These are phyloP conservation scores for Heliangelus exortis DNA, from an alignment of 2,797 vertebrate genomes.

Conservation along the genomic window DNA sequence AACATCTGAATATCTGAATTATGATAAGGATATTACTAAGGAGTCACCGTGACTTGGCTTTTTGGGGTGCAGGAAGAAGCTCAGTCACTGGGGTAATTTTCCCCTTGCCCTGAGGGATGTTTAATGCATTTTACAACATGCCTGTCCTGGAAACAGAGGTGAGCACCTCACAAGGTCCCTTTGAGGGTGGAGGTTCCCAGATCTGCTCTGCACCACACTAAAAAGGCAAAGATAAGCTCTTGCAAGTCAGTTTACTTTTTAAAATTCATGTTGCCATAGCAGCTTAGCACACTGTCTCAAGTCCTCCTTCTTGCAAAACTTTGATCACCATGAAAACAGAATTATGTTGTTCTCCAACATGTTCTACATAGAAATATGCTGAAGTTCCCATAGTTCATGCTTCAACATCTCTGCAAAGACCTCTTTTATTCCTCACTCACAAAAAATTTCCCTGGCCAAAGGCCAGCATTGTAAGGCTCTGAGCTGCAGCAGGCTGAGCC, in stretches of 20 bases:
- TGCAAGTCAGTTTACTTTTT: slow-evolving; percentile 69
- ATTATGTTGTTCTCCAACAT: slow-evolving; percentile 65
- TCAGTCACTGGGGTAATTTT: accelerated
- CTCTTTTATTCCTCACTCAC: slow-evolving; percentile 16
- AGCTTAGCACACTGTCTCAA: slow-evolving; percentile 61
- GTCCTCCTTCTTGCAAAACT: slow-evolving; percentile 64
- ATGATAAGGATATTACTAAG: accelerated
- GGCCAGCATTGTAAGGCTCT: neutral
- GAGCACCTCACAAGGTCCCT: neutral
- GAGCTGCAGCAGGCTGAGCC: accelerated
- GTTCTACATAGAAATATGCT: slow-evolving; percentile 28
- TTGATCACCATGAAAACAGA: slow-evolving; percentile 74
- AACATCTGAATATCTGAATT: neutral
- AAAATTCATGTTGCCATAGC: slow-evolving; percentile 77
- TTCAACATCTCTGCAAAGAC: slow-evolving; percentile 56
- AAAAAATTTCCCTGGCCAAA: neutral
- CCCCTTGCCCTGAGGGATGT: neutral
- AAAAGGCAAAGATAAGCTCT: slow-evolving; percentile 47
- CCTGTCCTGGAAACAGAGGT: neutral
- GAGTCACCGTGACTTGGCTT: neutral
- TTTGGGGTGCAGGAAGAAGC: neutral
- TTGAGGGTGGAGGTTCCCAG: neutral
- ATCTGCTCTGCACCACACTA: neutral
- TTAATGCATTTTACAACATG: neutral
- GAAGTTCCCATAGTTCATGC: slow-evolving; percentile 56